Base-by-base conservation (phyloP, 2,888 invertebrate genomes). In the Harmothoe impar region DNA sequence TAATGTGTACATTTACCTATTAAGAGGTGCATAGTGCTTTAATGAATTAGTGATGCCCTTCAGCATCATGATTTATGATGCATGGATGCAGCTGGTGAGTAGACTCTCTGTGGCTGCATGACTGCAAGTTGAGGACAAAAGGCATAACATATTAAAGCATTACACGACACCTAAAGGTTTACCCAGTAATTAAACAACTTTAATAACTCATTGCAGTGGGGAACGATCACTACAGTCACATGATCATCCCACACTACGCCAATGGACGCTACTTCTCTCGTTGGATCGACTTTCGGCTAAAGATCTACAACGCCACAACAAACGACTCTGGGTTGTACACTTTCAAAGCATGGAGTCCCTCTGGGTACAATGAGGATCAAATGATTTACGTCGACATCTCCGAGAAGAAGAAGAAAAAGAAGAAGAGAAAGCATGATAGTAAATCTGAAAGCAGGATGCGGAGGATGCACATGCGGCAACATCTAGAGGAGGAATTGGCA, bases 221-320 rank as follows among this genome's bases (percentile, higher is more conserved):
- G 3, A 23, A 81, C 81, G 35, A 17, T 33, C 86, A 56, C 56
- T 93, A 91, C 90, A 90, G 77, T 10, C 91, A 92, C 62, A 68
- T 68, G 33, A 89, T 92, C 81, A 62, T 90, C 25, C 92, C 92
- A 10, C 93, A 93, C 85, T 90, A 91, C 51, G 91, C 89, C 20
- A 77, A 90, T 20, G 92, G 91, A 17, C 89, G 85, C 25, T 93
- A 91, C 84, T 93, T 86, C 90, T 91, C 91, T 0, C 86, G 90
- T 10, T 93, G 93, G 93, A 91, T 92, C 33, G 92, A 93, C 86
- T 92, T 93, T 90, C 90, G 91, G 51, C 78, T 93, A 89, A 86
- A 91, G 78, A 90, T 93, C 15, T 90, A 92, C 91, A 92, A 92
- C 86, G 93, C 92, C 29, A 92, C 93, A 0, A 77, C 51, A 15